These are phyloP conservation scores for Zaprionus camerounensis DNA, from an alignment of 1,140 invertebrate genomes.

Conservation along the genomic window DNA sequence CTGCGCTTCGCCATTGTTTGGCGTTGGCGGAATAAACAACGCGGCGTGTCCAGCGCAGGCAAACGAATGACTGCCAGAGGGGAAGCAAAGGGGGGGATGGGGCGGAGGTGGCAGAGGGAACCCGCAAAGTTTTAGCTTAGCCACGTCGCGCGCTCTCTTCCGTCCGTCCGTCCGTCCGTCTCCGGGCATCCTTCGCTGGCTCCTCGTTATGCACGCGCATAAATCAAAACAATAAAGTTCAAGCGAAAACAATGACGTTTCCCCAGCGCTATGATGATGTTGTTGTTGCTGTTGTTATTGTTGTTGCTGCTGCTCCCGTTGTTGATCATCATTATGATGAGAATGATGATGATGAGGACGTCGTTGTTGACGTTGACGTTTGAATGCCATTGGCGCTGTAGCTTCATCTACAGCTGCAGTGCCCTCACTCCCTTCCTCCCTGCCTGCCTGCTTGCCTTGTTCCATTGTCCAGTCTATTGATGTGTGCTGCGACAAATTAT, in stretches of 20 bases:
- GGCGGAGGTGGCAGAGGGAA: neutral
- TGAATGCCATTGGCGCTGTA: slow-evolving; percentile 51
- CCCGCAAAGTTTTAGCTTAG: slow-evolving; percentile 74
- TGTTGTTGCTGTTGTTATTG: slow-evolving; percentile 7
- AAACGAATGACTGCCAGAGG: slow-evolving; percentile 23
- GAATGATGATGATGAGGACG: slow-evolving; percentile 49
- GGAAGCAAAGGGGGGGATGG: neutral
- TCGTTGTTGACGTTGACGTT: slow-evolving; percentile 59
- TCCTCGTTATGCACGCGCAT: slow-evolving; percentile 66
- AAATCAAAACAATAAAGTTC: slow-evolving; percentile 83
- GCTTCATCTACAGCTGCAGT: slow-evolving; percentile 40
- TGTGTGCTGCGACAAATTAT: slow-evolving; percentile 78
- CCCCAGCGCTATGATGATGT: slow-evolving; percentile 9
- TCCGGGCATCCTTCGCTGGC: slow-evolving; percentile 3
- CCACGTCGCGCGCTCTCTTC: slow-evolving; percentile 26
- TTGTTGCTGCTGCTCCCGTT: slow-evolving; percentile 5
- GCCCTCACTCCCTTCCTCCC: too few species aligned
- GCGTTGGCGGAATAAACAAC: slow-evolving; percentile 80
- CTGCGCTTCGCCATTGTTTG: slow-evolving; percentile 69
- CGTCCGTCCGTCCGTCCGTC: slow-evolving; percentile 17
- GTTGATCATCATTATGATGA: slow-evolving; percentile 20
- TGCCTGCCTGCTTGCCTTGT: neutral
- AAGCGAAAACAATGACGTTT: slow-evolving; percentile 75
- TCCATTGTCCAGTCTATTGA: slow-evolving; percentile 73
- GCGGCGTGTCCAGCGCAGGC: slow-evolving; percentile 74